A percentile compares a stretch with the other conserved stretches of the same genome.
Conservation (phyloP, 2,797 vertebrate genomes). For the Alosa sapidissima region DNA sequence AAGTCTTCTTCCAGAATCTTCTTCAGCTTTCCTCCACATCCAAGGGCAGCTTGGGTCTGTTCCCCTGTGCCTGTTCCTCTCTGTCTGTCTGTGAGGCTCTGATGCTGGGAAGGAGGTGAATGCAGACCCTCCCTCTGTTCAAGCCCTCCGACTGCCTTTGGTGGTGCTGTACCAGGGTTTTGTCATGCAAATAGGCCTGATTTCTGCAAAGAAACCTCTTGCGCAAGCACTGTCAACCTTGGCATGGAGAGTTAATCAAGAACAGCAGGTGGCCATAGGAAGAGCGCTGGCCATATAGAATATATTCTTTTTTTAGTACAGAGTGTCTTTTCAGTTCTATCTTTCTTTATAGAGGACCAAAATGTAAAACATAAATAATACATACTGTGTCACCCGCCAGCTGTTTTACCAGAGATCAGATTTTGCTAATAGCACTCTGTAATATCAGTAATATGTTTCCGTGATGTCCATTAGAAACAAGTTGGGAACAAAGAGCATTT, state of each 20-base stretch:
- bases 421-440: neutral
- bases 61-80: slow-evolving; percentile 1
- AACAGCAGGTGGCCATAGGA: slow-evolving; percentile 49
- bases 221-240: slow-evolving; percentile 74
- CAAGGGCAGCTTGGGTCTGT: neutral
- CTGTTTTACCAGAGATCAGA: neutral
- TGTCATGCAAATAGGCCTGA: slow-evolving; percentile 77
- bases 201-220: slow-evolving; percentile 70
- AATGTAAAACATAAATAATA: neutral
- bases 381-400: neutral
- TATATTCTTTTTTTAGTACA: neutral
- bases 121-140: slow-evolving; percentile 46
- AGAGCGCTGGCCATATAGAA: neutral
- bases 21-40: neutral
- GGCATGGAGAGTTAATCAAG: slow-evolving; percentile 66
- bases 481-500: neutral
- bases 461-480: neutral
- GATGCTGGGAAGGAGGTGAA: slow-evolving; percentile 39
- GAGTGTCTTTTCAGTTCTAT: neutral
- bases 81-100: slow-evolving; percentile 29
- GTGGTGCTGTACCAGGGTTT: slow-evolving; percentile 60
- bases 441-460: neutral
- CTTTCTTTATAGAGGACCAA: neutral
- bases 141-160: slow-evolving; percentile 50
- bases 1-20: slow-evolving; percentile 4